phyloP scores from a whole-genome alignment of 1,140 invertebrate species.

The Ridgeia piscesae region DNA sequence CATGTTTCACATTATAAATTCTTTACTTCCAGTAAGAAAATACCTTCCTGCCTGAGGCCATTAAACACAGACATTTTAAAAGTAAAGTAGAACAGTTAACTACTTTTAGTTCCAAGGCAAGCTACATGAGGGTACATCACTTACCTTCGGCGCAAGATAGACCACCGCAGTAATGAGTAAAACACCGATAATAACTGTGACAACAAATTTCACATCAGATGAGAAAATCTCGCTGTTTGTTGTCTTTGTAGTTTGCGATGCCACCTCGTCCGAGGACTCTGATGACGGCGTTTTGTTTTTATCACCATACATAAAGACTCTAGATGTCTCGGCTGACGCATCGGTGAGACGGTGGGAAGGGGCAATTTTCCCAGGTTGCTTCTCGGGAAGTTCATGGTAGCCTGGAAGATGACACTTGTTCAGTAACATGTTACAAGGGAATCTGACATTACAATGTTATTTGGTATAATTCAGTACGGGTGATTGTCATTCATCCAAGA shows the following conservation, averaged over 20 bases:
- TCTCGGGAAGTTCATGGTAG: slow-evolving; percentile 79
- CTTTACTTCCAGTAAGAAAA: too few relatives aligned
- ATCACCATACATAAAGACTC: neutral
- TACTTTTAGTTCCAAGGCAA: neutral
- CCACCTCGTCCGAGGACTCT: neutral
- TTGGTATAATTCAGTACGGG: neutral
- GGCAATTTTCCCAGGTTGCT: slow-evolving; percentile 47
- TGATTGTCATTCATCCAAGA: too few relatives aligned
- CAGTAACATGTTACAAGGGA: neutral
- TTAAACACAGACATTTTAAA: too few relatives aligned
- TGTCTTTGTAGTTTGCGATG: neutral
- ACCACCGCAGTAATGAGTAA: slow-evolving; percentile 42
- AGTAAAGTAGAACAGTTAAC: neutral
- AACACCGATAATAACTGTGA: slow-evolving; percentile 38
- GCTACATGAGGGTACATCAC: neutral
- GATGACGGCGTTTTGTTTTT: neutral
- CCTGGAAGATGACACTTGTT: slow-evolving; percentile 39
- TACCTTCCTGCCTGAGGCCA: too few relatives aligned
- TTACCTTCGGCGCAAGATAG: slow-evolving; percentile 45
- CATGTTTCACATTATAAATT: too few relatives aligned
- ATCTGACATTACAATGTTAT: neutral
- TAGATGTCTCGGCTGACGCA: neutral
- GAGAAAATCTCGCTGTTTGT: slow-evolving; percentile 24
- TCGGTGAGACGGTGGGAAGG: slow-evolving; percentile 64
- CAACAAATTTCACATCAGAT: slow-evolving; percentile 43